Evolutionary conservation across 2,888 invertebrate species (phyloP), one percentile per base, ranked within the genome.

Genomic region (Hedychridium roseum): DNA sequence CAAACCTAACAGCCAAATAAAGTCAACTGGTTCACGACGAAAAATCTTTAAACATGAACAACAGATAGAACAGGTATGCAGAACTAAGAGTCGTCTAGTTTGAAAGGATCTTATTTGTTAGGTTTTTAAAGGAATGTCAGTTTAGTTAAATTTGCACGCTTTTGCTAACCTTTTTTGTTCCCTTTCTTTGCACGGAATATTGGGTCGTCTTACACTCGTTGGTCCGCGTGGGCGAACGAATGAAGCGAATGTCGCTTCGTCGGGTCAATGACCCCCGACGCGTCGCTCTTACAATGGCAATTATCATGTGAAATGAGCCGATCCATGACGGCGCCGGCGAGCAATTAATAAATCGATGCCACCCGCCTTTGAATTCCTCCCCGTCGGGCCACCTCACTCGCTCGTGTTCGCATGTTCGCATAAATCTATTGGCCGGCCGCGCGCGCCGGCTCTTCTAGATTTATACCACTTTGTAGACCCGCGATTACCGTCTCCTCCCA

Each of bases 341-440:
- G 58, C 58, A 59, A 61, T 61, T 59, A 61, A 61, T 59, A 62
- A 57, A 59, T 57, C 54, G 47, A 16, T 20, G 12, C 12, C 17
- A 6, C 23, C 7, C 35, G 46, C 17, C 21, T n/a, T 16, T 32
- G 26, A 16, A 18, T 12, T 14, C 4, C 11, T 32, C 21, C 26
- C 28, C 15, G n/a, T n/a, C n/a, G n/a, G n/a, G n/a, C n/a, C n/a
- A n/a, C n/a, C n/a, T n/a, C n/a, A n/a, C n/a, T n/a, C n/a, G n/a
- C n/a, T n/a, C n/a, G n/a, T n/a, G n/a, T n/a, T n/a, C n/a, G n/a
- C n/a, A n/a, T n/a, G 51, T 36, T 49, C 47, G 49, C 51, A 61
- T 62, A 58, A 54, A 62, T 56, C 50, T 49, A 48, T 43, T 42
- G 40, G 43, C 35, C 20, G 44, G 49, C 45, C 47, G 43, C 46